Percentiles rank a stretch among this genome's conserved stretches.
Evolutionary conservation across 2,113 vertebrate genomes (phyloP).

Genomic region (Naja naja): DNA sequence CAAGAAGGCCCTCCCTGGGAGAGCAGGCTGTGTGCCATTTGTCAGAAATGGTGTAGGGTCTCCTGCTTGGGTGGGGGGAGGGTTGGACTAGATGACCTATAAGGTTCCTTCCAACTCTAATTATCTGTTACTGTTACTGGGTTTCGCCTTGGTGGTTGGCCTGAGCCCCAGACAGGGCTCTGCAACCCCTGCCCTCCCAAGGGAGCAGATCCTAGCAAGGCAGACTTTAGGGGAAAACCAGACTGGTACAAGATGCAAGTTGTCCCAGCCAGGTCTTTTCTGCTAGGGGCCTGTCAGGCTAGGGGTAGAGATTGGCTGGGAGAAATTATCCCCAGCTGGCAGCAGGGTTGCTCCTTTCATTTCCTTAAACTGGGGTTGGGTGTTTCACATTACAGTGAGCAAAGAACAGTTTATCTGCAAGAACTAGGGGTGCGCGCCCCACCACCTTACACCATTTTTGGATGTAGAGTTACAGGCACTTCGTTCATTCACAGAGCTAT

Average conservation of each 20-base stretch:
- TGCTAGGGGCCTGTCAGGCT: neutral
- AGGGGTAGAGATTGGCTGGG: neutral
- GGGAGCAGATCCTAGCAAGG: neutral
- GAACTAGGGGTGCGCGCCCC: neutral
- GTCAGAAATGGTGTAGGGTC: too few species aligned
- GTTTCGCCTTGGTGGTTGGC: constrained; percentile 70
- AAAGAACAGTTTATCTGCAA: neutral
- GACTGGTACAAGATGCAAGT: neutral
- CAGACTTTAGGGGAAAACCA: neutral
- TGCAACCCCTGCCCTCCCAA: neutral
- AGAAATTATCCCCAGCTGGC: neutral
- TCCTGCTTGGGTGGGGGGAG: too few species aligned
- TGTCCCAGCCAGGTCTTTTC: neutral
- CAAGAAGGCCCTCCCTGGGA: constrained; percentile 79
- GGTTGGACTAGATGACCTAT: too few species aligned
- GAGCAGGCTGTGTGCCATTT: constrained; percentile 62
- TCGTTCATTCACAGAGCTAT: neutral
- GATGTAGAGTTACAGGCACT: neutral
- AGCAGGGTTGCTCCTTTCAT: neutral
- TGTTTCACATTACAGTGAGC: neutral
- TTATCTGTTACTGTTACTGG: constrained; percentile 20
- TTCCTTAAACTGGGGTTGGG: neutral
- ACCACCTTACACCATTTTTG: neutral
- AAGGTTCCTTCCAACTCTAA: too few species aligned
- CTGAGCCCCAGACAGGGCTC: constrained; percentile 40